Evolutionary conservation across 1,140 invertebrate genomes (phyloP).

Genomic region (Drosophila biarmipes): DNA sequence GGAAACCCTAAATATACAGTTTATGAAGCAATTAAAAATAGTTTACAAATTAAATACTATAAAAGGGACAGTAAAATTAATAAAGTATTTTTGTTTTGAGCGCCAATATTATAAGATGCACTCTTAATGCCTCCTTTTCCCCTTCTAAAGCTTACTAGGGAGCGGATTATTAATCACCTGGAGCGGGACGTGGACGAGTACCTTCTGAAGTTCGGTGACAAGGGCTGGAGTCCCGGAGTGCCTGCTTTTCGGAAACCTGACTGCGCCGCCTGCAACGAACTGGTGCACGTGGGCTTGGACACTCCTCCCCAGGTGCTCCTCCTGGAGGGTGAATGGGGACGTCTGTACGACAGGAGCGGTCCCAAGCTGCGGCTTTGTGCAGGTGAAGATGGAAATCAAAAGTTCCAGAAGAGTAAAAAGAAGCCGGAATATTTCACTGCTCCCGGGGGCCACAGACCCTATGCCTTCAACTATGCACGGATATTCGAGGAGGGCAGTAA

Average conservation of each 20-base stretch:
- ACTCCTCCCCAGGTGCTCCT: constrained; percentile 3
- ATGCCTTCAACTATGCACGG: constrained; percentile 5
- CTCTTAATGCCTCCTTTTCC: neutral
- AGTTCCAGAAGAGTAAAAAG: neutral
- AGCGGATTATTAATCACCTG: constrained; percentile 12
- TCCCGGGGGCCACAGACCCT: neutral
- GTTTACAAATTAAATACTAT: neutral
- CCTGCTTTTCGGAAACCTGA: neutral
- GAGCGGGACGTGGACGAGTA: constrained; percentile 21
- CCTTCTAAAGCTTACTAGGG: constrained; percentile 1
- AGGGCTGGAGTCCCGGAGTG: constrained; percentile 12
- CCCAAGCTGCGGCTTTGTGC: constrained; percentile 1
- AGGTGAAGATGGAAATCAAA: neutral
- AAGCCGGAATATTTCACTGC: neutral
- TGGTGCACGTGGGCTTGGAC: constrained; percentile 12
- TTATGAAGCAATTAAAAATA: too few relatives aligned
- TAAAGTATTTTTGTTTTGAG: too few relatives aligned
- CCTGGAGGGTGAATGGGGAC: neutral
- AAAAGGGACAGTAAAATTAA: too few relatives aligned
- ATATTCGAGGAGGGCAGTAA: constrained; percentile 1
- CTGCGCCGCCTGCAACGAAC: constrained; percentile 2
- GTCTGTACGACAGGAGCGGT: neutral
- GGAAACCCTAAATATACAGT: too few relatives aligned
- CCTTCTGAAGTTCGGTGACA: constrained; percentile 13
- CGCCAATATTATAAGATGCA: too few relatives aligned